Conservation (phyloP, 2,888 invertebrate species). For the Polyommatus iphigenia region DNA sequence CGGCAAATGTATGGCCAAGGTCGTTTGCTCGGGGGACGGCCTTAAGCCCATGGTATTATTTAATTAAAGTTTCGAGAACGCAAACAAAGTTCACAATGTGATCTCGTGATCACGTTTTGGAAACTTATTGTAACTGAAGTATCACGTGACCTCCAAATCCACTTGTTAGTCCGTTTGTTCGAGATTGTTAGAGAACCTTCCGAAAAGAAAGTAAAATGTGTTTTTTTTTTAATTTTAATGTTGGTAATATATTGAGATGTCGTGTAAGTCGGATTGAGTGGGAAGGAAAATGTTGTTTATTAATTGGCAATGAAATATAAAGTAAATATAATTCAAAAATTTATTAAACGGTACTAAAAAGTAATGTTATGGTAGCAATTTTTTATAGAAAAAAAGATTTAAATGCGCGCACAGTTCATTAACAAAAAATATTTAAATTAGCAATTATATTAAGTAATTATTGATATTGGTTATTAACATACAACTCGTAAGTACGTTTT, state of each 20-base stretch:
- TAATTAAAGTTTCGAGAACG: background rate
- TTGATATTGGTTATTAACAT: no score
- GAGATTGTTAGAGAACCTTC: constrained; percentile 9
- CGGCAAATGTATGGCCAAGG: no score
- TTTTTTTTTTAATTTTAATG: background rate
- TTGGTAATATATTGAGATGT: background rate
- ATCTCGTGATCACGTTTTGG: constrained; percentile 9
- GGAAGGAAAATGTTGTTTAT: background rate
- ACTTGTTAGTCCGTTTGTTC: background rate
- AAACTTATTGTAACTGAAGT: constrained; percentile 10
- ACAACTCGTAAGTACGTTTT: no score
- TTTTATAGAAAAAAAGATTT: background rate
- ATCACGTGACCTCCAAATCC: constrained; percentile 12
- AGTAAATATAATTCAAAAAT: background rate
- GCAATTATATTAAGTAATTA: no score
- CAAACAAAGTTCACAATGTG: background rate
- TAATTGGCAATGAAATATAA: background rate
- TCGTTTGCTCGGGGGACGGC: no score
- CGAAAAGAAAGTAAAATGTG: constrained; percentile 23
- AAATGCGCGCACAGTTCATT: background rate
- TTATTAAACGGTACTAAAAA: no score
- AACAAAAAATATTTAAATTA: background rate
- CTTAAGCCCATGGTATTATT: no score
- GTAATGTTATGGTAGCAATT: background rate
- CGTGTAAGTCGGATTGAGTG: background rate